A percentile compares a stretch with the other conserved stretches of the same genome.
Conservation (phyloP, 2,888 invertebrate genomes). For the Ormyrus labotus region DNA sequence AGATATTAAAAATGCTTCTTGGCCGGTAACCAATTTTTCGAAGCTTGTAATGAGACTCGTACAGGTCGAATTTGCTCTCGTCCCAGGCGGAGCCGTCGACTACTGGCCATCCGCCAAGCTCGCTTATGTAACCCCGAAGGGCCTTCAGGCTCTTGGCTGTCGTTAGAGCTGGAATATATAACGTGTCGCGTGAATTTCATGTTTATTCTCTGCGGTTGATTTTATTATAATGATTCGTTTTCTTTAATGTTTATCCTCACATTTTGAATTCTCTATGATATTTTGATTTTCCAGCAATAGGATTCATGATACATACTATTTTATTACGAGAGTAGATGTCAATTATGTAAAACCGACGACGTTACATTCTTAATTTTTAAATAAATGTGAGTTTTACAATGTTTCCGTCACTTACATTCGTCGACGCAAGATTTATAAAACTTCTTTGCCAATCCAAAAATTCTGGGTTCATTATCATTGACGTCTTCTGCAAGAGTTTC, state of each 20-base stretch:
- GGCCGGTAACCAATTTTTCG: conserved; percentile 1
- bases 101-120: conserved; percentile 43
- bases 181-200: too few relatives aligned
- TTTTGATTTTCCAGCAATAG: too few relatives aligned
- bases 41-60: not conserved
- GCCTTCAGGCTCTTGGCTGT: not conserved
- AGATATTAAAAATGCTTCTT: conserved; percentile 8
- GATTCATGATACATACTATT: not conserved
- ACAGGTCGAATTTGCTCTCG: not conserved
- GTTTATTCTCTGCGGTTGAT: too few relatives aligned
- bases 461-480: conserved; percentile 46
- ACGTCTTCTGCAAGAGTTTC: conserved; percentile 41
- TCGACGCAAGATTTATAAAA: conserved; percentile 59
- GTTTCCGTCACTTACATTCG: conserved; percentile 46
- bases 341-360: too few relatives aligned
- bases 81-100: conserved; percentile 10
- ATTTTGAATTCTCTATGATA: too few relatives aligned
- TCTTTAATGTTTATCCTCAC: too few relatives aligned
- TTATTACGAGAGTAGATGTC: not conserved
- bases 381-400: too few relatives aligned
- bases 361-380: too few relatives aligned
- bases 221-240: too few relatives aligned
- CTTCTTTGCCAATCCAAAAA: conserved; percentile 52
- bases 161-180: not conserved
- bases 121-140: not conserved